Evolutionary conservation across 2,888 invertebrate genomes (phyloP).

Genomic region (Luffia ferchaultella): DNA sequence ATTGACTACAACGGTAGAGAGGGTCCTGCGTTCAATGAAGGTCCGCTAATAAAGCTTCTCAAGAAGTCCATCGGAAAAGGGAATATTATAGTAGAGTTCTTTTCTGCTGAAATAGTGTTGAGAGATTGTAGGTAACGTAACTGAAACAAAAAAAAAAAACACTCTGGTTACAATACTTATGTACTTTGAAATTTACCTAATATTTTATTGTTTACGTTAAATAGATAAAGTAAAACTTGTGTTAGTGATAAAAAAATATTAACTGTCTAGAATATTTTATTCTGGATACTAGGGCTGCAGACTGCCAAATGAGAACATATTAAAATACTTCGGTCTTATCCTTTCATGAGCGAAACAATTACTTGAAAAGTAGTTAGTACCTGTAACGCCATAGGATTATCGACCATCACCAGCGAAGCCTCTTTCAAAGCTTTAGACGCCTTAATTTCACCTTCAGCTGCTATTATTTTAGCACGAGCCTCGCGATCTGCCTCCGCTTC

Average conservation of each 20-base stretch:
- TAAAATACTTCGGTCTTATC: no score
- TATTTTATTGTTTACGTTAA: no score
- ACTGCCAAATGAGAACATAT: no score
- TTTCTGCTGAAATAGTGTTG: constrained; percentile 91
- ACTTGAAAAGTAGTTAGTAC: no score
- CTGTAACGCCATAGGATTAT: constrained; percentile 78
- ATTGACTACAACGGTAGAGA: background rate
- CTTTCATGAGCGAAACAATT: no score
- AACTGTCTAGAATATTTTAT: no score
- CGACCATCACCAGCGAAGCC: constrained; percentile 85
- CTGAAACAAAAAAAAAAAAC: constrained; percentile 49
- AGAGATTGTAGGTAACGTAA: constrained; percentile 89
- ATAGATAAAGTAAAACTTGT: no score
- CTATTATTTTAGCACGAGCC: constrained; percentile 74
- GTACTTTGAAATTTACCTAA: no score
- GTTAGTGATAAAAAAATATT: no score
- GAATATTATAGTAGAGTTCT: constrained; percentile 94
- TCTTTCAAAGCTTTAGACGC: constrained; percentile 86
- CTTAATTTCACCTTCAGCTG: constrained; percentile 83
- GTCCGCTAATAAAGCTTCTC: constrained; percentile 45
- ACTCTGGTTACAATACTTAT: no score
- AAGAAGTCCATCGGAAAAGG: constrained; percentile 88
- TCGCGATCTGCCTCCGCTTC: constrained; percentile 74
- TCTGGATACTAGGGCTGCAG: no score
- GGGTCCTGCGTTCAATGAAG: background rate